These are phyloP conservation scores for Pituophis catenifer DNA, from an alignment of 2,113 vertebrate species.

Conservation along the genomic window DNA sequence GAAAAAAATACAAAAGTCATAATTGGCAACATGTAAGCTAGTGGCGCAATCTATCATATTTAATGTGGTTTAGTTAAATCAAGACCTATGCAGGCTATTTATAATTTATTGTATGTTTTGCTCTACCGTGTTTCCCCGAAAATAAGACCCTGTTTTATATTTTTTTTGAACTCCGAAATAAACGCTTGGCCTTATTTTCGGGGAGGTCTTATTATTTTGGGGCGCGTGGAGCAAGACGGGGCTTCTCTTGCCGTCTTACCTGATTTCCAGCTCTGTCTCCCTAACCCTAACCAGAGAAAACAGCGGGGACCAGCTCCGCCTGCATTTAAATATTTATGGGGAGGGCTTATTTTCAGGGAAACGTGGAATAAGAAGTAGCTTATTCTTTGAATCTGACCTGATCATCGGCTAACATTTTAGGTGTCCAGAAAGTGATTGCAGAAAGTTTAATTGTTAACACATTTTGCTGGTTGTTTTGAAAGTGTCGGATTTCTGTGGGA, in stretches of 20 bases:
- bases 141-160: too few species aligned
- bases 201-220: too few species aligned
- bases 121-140: too few species aligned
- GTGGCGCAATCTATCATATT: not conserved
- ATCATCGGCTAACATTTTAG: not conserved
- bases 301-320: too few species aligned
- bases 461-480: not conserved
- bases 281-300: too few species aligned
- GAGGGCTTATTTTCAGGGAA: too few species aligned
- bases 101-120: not conserved
- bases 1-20: not conserved
- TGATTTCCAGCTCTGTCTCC: too few species aligned
- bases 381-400: not conserved
- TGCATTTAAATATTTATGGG: too few species aligned
- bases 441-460: not conserved
- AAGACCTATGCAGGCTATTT: not conserved
- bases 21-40: not conserved
- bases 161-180: too few species aligned
- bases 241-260: too few species aligned
- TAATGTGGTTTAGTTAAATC: not conserved
- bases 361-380: not conserved
- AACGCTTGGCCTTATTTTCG: too few species aligned
- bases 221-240: too few species aligned
- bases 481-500: not conserved
- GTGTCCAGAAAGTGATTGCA: not conserved